Percentiles rank a stretch among this genome's conserved stretches.
Conservation (phyloP, 2,888 invertebrate species). For the Cylindroiulus punctatus region DNA sequence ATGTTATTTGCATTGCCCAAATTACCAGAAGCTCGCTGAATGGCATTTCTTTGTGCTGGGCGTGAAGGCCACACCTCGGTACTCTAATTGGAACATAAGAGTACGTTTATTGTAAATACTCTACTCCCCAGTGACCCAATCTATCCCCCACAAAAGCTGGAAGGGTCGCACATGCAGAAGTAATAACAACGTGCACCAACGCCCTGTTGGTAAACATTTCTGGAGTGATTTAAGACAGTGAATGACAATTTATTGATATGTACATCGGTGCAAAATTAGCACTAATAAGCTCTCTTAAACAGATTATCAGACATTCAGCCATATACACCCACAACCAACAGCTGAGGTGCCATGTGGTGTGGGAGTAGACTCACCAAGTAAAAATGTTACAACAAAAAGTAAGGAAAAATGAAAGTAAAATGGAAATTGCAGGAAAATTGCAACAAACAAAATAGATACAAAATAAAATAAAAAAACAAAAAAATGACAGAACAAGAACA, state of each 20-base stretch:
- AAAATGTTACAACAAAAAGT: too few relatives aligned
- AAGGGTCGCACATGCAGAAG: neutral
- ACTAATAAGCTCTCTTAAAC: neutral
- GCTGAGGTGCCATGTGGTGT: too few relatives aligned
- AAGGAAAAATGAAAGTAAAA: too few relatives aligned
- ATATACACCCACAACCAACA: too few relatives aligned
- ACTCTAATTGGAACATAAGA: neutral
- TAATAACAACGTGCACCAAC: neutral
- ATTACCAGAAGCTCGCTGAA: neutral
- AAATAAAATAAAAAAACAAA: too few relatives aligned
- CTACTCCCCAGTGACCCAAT: neutral
- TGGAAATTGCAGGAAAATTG: too few relatives aligned
- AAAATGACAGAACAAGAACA: too few relatives aligned
- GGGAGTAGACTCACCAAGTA: too few relatives aligned
- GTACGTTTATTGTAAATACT: neutral
- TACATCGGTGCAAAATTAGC: too few relatives aligned
- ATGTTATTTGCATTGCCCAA: neutral
- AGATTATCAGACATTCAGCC: neutral
- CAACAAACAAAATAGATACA: too few relatives aligned
- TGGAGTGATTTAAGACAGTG: neutral
- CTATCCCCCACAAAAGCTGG: neutral
- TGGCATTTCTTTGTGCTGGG: neutral
- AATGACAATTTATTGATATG: neutral
- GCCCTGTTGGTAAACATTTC: neutral
- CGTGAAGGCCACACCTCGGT: neutral